Percentiles rank a stretch among this genome's conserved stretches.
phyloP scores from a whole-genome alignment of 2,113 vertebrate genomes.

The Microcebus jonahi region DNA sequence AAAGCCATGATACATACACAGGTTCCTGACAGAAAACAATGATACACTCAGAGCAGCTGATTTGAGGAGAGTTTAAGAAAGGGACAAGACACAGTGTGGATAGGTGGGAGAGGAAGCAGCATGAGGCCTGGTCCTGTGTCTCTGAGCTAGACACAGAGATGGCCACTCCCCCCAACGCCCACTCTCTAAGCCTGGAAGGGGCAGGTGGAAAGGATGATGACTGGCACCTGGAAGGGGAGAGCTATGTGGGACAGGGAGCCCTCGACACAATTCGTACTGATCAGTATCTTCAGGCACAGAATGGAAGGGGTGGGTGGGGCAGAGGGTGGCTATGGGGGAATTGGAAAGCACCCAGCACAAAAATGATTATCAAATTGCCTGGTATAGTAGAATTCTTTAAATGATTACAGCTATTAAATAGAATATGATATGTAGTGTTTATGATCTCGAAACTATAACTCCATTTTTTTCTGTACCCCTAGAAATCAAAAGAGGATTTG shows the following conservation, averaged over 20 bases:
- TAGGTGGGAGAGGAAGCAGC: no score
- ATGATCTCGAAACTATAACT: neutral
- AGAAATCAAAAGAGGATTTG: neutral
- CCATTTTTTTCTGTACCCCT: neutral
- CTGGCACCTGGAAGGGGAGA: neutral
- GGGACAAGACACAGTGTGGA: neutral
- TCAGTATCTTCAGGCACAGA: neutral
- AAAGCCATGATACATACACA: neutral
- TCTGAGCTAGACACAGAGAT: neutral
- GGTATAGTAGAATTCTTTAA: no score
- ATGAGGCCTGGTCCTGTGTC: accelerated
- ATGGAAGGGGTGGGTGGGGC: no score
- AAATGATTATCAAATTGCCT: neutral
- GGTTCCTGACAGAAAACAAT: neutral
- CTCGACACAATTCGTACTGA: neutral
- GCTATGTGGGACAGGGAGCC: neutral
- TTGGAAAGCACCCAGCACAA: neutral
- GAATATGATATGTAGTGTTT: neutral
- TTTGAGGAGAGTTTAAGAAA: neutral
- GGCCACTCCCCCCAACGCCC: no score
- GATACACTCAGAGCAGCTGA: no score
- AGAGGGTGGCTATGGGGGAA: neutral
- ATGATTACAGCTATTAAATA: neutral
- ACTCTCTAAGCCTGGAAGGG: neutral
- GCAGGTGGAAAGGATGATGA: neutral